Base-by-base conservation (phyloP, 2,888 invertebrate species). In the Drosophila algonquin region DNA sequence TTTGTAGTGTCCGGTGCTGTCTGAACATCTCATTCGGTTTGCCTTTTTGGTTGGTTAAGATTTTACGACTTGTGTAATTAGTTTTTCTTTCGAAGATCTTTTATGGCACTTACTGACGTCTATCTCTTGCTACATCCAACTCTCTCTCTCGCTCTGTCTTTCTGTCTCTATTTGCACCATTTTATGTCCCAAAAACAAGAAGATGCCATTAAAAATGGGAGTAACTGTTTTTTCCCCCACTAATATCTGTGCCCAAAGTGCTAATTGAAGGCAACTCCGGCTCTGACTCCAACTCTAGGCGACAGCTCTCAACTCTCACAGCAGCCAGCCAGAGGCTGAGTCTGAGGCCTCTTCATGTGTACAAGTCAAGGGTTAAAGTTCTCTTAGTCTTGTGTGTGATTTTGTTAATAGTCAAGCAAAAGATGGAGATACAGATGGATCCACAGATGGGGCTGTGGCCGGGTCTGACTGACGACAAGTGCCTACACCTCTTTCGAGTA, bases 401-500 rank as follows among this genome's bases (percentile, higher is more conserved):
- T 71, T 69, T 71, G 74, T 74, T 79, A 77, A 75, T 57, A 65
- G 76, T 54, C 72, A 9, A 3, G 40, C 40, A 6, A 40, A 40
- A 40, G 14, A 40, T 40, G 40, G 40, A 40, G 40, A 40, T 40
- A 40, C 40, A 40, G n/a, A 7, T 40, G 40, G n/a, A 14, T 14
- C 40, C 14, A 14, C 40, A 40, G 40, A 2, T n/a, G 40, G 7
- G 40, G 57, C 21, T 32, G 47, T 35, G 18, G 8, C 18, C 56
- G 58, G 24, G 2, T 57, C 69, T 76, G 83, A 87, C 81, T 73
- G 85, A 87, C 77, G 87, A 84, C 87, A 87, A 84, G 89, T 87
- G 87, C 65, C 77, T 83, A 86, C 90, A 89, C 88, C 88, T 83
- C 81, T 88, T 88, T 89, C 87, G 73, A 81, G 90, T 88, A 89